Evolutionary conservation across 2,797 vertebrate genomes (phyloP).

Genomic region (Rhinophrynus dorsalis): DNA sequence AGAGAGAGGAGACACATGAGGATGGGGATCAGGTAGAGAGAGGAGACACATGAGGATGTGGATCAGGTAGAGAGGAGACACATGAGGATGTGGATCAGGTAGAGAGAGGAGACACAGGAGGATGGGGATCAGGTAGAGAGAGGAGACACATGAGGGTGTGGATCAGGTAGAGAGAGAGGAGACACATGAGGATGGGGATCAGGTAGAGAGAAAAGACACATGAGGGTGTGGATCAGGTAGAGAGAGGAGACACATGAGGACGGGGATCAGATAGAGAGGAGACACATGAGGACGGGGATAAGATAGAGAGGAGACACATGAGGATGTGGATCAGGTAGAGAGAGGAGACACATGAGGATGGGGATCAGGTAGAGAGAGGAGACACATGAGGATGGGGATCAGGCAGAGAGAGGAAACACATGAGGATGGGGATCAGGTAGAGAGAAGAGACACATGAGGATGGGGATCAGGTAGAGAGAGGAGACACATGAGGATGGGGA

Average conservation of each 20-base stretch:
- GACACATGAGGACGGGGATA: neutral
- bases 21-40: neutral
- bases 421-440: neutral
- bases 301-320: neutral
- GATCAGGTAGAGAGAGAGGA: neutral
- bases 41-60: neutral
- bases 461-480: neutral
- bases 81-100: neutral
- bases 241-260: neutral
- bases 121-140: neutral
- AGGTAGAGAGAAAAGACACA: neutral
- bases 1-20: neutral
- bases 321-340: neutral
- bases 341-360: neutral
- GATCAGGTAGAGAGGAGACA: neutral
- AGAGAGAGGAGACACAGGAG: neutral
- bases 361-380: too few relatives aligned
- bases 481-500: neutral
- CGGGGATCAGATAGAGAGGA: neutral
- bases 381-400: neutral
- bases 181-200: neutral
- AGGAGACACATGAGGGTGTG: neutral
- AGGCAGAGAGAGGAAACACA: neutral
- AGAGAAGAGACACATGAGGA: neutral
- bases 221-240: too few relatives aligned